These are phyloP conservation scores for Agrochola circellaris DNA, from an alignment of 2,888 invertebrate genomes.

Conservation along the genomic window DNA sequence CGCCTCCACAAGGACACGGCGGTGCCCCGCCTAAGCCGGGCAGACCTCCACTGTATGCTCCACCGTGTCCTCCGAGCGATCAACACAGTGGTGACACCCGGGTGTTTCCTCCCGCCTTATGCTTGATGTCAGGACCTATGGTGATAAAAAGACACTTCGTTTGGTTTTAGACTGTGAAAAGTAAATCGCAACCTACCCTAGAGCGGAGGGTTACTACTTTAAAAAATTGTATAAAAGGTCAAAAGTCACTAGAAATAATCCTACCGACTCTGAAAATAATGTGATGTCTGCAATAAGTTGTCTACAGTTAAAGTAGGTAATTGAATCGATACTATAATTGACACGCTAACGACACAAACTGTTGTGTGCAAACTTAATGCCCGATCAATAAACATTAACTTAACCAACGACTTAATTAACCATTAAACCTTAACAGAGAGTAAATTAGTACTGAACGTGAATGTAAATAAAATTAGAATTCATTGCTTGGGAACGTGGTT, in stretches of 20 bases:
- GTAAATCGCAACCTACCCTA: neutral
- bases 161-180: neutral
- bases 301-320: neutral
- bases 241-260: neutral
- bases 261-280: neutral
- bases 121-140: neutral
- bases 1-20: no score
- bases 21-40: no score
- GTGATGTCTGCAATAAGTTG: neutral
- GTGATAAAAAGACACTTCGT: neutral
- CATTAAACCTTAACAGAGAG: constrained; percentile 28
- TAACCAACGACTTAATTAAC: constrained; percentile 39
- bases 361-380: constrained; percentile 18
- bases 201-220: neutral
- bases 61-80: no score
- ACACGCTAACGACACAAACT: constrained; percentile 14
- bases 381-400: constrained; percentile 46
- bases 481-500: constrained; percentile 12
- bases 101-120: no score
- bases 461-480: constrained; percentile 46
- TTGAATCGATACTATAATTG: constrained; percentile 6
- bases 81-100: no score
- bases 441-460: constrained; percentile 31
- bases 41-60: no score
- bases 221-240: neutral